Conservation (phyloP, 2,888 invertebrate species). For the Ligdia adustata region DNA sequence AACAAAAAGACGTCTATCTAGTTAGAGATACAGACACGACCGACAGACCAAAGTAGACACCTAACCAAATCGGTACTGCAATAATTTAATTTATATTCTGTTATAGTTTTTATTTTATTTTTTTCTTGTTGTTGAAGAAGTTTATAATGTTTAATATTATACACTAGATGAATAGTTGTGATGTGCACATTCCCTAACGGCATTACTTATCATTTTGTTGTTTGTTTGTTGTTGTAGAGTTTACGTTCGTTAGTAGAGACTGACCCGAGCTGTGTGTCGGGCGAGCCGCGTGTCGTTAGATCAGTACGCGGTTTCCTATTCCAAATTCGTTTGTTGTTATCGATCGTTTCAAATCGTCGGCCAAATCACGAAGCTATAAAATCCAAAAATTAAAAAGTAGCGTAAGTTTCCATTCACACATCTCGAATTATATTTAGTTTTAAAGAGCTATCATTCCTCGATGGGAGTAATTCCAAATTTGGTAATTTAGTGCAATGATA, state of each 20-base stretch:
- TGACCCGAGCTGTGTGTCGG: slow-evolving; percentile 76
- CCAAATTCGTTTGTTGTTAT: slow-evolving; percentile 27
- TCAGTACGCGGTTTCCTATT: slow-evolving; percentile 17
- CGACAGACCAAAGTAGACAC: slow-evolving; percentile 76
- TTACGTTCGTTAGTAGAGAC: slow-evolving; percentile 79
- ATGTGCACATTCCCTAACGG: slow-evolving; percentile 81
- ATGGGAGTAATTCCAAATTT: slow-evolving; percentile 77
- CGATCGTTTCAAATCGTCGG: slow-evolving; percentile 26
- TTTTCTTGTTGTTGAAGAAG: slow-evolving; percentile 74
- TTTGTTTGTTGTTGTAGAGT: slow-evolving; percentile 79
- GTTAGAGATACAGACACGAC: slow-evolving; percentile 15
- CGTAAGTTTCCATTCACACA: slow-evolving; percentile 32
- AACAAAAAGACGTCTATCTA: slow-evolving; percentile 71
- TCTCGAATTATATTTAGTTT: slow-evolving; percentile 77
- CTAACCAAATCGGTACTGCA: slow-evolving; percentile 82
- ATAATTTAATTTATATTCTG: slow-evolving; percentile 74
- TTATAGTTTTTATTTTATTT: slow-evolving; percentile 51
- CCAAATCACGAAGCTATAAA: slow-evolving; percentile 37
- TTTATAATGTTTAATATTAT: slow-evolving; percentile 73
- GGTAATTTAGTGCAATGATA: slow-evolving; percentile 79
- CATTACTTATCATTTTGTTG: slow-evolving; percentile 75
- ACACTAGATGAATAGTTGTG: slow-evolving; percentile 72
- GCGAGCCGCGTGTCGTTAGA: slow-evolving; percentile 2
- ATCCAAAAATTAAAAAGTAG: slow-evolving; percentile 35
- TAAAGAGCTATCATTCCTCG: slow-evolving; percentile 75